Evolutionary conservation across 2,888 invertebrate species (phyloP), one percentile per base, ranked within the genome.

Genomic region (Sphecodes monilicornis): DNA sequence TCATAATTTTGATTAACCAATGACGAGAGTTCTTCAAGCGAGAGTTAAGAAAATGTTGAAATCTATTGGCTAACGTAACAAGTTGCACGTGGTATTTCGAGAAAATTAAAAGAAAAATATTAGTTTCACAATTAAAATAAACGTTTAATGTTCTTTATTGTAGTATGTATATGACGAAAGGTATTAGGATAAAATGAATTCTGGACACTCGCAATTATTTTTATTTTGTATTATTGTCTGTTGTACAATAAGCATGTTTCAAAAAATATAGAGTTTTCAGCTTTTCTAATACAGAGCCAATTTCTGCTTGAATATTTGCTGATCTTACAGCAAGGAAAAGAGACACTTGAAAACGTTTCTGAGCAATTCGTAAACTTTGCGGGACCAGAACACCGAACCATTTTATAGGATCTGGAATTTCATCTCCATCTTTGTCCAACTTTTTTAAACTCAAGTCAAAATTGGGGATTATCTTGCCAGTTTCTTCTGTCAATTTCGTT

Each of bases 361-460:
- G 97, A 0, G 98, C 98, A 88, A 95, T 96, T 90, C 97, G 96
- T 91, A 98, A 95, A 92, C 97, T 97, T 91, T 97, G 97, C 0
- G 98, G 98, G 0, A 98, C 97, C 54, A 98, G 95, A 60, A 98
- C 96, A 18, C 98, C 98, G 95, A 98, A 98, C 98, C 98, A 98
- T 87, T 96, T 97, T 46, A 98, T 93, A 0, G 98, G 98, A 93
- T 98, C 90, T 22, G 76, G 81, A 29, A 84, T 75, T 16, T 78
- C 82, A 26, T 85, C 76, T 69, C 4, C 69, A 32, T 29, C 91
- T 43, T 94, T 94, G 3, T 94, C 94, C 1, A 91, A 89, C 22
- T 87, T 83, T 71, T 92, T 93, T 1, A 93, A 84, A 79, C 92
- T 92, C 18, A 95, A 92, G 36, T 94, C 94, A 78, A 94, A 94